Evolutionary conservation across 2,888 invertebrate species (phyloP).

Genomic region (Deilephila porcellus): DNA sequence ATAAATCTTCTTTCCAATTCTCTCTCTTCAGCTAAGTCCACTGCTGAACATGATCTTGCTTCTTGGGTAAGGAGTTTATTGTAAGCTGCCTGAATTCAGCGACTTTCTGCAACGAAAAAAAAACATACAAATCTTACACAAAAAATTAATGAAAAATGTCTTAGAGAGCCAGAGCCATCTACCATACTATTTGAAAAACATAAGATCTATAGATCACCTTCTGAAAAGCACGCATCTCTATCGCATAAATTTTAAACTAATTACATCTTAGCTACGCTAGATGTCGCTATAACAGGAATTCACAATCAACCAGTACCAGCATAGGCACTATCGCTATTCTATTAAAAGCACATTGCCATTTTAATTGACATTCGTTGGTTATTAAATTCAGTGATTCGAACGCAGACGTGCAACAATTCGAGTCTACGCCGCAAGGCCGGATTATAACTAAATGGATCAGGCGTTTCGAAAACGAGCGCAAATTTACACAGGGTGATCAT

Average conservation of each 20-base stretch:
- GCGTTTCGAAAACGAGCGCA: background rate
- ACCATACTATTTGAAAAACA: background rate
- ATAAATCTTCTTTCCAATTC: too few species aligned
- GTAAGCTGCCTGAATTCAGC: too few species aligned
- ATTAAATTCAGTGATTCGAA: background rate
- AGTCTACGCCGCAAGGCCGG: background rate
- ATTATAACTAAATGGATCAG: background rate
- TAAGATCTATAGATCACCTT: background rate
- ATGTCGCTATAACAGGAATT: background rate
- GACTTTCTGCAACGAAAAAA: too few species aligned
- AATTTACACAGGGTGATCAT: background rate
- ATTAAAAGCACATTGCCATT: background rate
- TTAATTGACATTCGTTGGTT: background rate
- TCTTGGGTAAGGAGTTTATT: too few species aligned
- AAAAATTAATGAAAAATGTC: background rate
- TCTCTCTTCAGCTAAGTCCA: too few species aligned
- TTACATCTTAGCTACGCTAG: background rate
- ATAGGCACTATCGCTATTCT: background rate
- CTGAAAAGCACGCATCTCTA: background rate
- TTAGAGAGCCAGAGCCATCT: conserved; percentile 10
- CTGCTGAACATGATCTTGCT: too few species aligned
- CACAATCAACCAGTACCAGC: background rate
- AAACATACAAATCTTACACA: background rate
- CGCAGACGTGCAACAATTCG: background rate
- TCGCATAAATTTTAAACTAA: background rate